phyloP scores from a whole-genome alignment of 2,888 invertebrate species.

The Erebia aethiops region DNA sequence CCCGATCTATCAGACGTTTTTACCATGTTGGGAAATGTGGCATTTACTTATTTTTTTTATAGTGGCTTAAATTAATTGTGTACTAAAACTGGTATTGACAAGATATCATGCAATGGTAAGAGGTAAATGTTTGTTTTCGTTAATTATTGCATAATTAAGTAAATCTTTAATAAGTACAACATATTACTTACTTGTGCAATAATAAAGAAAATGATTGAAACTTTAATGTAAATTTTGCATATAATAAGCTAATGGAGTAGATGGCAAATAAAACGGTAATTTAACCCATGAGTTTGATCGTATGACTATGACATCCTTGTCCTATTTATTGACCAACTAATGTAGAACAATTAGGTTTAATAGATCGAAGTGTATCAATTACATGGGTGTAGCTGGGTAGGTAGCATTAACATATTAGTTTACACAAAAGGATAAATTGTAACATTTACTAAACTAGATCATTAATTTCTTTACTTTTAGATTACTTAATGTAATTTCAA shows the following conservation, averaged over 20 bases:
- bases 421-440: conserved; percentile 25
- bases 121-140: conserved; percentile 16
- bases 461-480: too few species aligned
- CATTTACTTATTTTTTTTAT: conserved; percentile 53
- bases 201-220: too few species aligned
- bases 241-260: too few species aligned
- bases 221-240: too few species aligned
- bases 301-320: conserved; percentile 7
- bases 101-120: conserved; percentile 1
- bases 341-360: conserved; percentile 26
- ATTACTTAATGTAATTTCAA: conserved; percentile 22
- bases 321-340: conserved; percentile 14
- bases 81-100: conserved; percentile 26
- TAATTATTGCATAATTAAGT: conserved; percentile 24
- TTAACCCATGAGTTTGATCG: background rate
- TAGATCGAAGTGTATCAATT: conserved; percentile 18
- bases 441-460: conserved; percentile 16
- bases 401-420: conserved; percentile 33
- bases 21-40: conserved; percentile 60
- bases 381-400: conserved; percentile 20
- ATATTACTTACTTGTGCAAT: too few species aligned
- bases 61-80: conserved; percentile 8
- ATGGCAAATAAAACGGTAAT: too few species aligned
- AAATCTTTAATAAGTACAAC: too few species aligned
- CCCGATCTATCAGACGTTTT: conserved; percentile 56